These are phyloP conservation scores for Calcarius lapponicus DNA, from an alignment of 2,797 vertebrate genomes.

Conservation along the genomic window DNA sequence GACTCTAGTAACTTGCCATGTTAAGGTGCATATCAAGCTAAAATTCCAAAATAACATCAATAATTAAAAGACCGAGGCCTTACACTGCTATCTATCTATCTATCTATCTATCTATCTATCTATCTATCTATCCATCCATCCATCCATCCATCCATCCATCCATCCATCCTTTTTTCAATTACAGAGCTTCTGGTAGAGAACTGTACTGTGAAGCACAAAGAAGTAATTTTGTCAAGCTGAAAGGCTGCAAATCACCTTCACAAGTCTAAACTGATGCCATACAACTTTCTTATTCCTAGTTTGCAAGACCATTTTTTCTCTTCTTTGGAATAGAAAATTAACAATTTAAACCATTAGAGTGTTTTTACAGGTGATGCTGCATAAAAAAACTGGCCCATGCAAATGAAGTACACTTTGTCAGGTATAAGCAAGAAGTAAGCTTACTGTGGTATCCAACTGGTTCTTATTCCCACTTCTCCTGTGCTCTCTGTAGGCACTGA, in stretches of 20 bases:
- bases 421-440: neutral
- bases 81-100: neutral
- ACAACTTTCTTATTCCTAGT: constrained; percentile 7
- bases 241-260: constrained; percentile 1
- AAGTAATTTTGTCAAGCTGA: neutral
- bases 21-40: neutral
- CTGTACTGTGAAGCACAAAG: neutral
- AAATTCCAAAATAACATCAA: neutral
- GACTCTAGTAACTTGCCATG: neutral
- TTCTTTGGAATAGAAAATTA: constrained; percentile 40
- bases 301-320: constrained; percentile 4
- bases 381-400: constrained; percentile 34
- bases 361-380: constrained; percentile 43
- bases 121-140: neutral
- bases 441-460: neutral
- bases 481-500: constrained; percentile 43
- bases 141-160: no score
- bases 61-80: neutral
- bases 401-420: constrained; percentile 64
- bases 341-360: constrained; percentile 39
- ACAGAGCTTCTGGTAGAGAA: neutral
- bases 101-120: neutral
- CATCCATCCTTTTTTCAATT: neutral
- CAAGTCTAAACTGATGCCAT: neutral
- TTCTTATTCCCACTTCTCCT: constrained; percentile 34